phyloP scores from a whole-genome alignment of 2,888 invertebrate genomes.

The Apodemia zela region DNA sequence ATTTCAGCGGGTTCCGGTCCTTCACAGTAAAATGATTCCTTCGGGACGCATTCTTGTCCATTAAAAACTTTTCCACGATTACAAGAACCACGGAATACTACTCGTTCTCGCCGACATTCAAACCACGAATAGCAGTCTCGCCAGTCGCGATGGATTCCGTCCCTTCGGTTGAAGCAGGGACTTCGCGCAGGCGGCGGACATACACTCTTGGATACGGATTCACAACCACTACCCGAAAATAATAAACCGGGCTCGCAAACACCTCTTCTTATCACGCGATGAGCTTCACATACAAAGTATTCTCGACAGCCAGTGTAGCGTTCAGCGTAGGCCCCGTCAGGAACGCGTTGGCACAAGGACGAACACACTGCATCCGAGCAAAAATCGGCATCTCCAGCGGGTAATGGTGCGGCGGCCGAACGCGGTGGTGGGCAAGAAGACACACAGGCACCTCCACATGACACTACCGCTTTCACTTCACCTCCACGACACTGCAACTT shows the following conservation, averaged over 20 bases:
- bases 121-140: slow-evolving; percentile 72
- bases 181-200: slow-evolving; percentile 70
- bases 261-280: slow-evolving; percentile 73
- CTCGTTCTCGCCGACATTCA: slow-evolving; percentile 69
- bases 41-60: slow-evolving; percentile 64
- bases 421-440: slow-evolving; percentile 63
- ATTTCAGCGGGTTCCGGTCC: slow-evolving; percentile 60
- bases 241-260: slow-evolving; percentile 76
- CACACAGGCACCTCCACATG: slow-evolving; percentile 51
- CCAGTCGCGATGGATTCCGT: slow-evolving; percentile 70
- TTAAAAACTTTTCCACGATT: slow-evolving; percentile 69
- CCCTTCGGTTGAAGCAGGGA: slow-evolving; percentile 66
- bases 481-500: slow-evolving; percentile 72
- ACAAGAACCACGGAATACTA: slow-evolving; percentile 67
- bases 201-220: slow-evolving; percentile 54
- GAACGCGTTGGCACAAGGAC: slow-evolving; percentile 69
- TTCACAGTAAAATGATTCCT: slow-evolving; percentile 63
- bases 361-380: slow-evolving; percentile 72
- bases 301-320: slow-evolving; percentile 76
- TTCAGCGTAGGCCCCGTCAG: slow-evolving; percentile 80
- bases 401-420: slow-evolving; percentile 60
- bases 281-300: slow-evolving; percentile 79
- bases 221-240: slow-evolving; percentile 76
- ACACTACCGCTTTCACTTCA: slow-evolving; percentile 54
- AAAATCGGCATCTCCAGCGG: slow-evolving; percentile 75